Evolutionary conservation across 2,113 vertebrate species (phyloP).

Genomic region (Uria lomvia): DNA sequence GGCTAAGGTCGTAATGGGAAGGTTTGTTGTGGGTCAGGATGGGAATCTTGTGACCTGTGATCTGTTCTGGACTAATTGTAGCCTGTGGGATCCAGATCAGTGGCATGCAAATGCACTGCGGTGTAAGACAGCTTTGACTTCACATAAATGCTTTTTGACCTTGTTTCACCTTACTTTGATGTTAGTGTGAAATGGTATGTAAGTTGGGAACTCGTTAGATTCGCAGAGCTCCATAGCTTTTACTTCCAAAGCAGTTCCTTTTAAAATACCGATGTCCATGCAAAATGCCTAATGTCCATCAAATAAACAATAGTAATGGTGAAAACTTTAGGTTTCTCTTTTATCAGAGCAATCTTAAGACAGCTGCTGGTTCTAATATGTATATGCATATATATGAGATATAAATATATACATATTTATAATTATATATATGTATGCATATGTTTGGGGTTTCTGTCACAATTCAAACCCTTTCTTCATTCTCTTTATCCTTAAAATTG

Average conservation of each 20-base stretch:
- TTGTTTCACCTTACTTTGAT: neutral
- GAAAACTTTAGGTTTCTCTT: neutral
- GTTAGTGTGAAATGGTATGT: neutral
- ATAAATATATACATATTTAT: neutral
- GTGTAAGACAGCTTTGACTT: neutral
- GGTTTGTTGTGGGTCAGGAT: neutral
- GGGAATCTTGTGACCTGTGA: neutral
- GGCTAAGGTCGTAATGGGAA: neutral
- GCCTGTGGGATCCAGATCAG: neutral
- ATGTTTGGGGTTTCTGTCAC: neutral
- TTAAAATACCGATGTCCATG: rapidly evolving
- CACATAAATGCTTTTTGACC: neutral
- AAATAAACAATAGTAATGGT: neutral
- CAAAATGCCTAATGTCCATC: neutral
- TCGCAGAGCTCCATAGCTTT: neutral
- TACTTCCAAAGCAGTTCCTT: neutral
- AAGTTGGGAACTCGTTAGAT: neutral
- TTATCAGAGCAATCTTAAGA: neutral
- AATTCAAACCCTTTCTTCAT: neutral
- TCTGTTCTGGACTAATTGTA: neutral
- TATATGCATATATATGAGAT: neutral
- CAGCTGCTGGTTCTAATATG: neutral
- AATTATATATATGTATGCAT: neutral
- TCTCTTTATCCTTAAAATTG: neutral
- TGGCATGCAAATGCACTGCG: neutral